Conservation (phyloP, 1,140 invertebrate species). For the Chironomus striatipennis region DNA sequence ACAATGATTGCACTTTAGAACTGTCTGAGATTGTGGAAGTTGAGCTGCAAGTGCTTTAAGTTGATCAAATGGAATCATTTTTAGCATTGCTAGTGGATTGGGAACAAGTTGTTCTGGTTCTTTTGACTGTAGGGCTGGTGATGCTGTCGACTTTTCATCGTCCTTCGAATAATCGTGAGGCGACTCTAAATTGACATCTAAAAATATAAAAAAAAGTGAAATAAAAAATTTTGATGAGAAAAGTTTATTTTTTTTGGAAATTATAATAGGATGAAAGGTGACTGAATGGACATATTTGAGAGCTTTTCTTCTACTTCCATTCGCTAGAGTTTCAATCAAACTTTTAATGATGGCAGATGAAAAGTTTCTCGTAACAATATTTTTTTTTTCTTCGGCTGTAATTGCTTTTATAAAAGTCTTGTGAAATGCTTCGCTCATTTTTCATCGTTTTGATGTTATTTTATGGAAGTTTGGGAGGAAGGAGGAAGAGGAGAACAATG, state of each 20-base stretch:
- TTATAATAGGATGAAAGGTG: not conserved
- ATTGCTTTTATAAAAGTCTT: not conserved
- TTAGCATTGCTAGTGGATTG: not conserved
- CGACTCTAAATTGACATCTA: constrained; percentile 16
- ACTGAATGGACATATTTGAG: not conserved
- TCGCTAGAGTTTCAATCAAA: not conserved
- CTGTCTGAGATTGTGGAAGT: constrained; percentile 26
- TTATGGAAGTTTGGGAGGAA: not conserved
- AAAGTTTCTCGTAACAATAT: constrained; percentile 22
- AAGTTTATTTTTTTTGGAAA: no score
- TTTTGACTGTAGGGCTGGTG: not conserved
- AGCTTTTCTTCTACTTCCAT: no score
- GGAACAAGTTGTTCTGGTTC: not conserved
- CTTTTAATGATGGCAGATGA: not conserved
- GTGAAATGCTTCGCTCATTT: not conserved
- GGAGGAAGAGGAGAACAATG: not conserved
- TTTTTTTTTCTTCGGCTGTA: constrained; percentile 20
- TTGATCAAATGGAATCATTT: constrained; percentile 20
- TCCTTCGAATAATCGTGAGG: not conserved
- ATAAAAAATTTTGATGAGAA: not conserved
- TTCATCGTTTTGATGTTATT: constrained; percentile 21
- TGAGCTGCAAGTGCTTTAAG: not conserved
- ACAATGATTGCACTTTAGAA: constrained; percentile 38
- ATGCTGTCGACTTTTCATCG: constrained; percentile 17
- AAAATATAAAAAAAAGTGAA: not conserved